Evolutionary conservation across 2,888 invertebrate genomes (phyloP).

Genomic region (Caenorhabditis sp.): DNA sequence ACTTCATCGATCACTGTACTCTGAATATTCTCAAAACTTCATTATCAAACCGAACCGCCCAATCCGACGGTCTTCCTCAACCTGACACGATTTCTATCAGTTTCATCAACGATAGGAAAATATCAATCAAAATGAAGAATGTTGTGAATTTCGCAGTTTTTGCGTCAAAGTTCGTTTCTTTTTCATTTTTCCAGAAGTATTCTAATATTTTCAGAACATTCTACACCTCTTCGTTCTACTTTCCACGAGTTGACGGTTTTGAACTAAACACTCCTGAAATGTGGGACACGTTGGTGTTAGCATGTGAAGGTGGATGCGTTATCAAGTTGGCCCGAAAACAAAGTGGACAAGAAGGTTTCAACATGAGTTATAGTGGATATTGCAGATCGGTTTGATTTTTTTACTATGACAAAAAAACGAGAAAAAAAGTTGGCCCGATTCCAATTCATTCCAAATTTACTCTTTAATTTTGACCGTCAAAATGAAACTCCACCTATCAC

Average conservation of each 20-base stretch:
- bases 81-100: neutral
- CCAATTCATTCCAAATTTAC: too few species aligned
- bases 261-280: neutral
- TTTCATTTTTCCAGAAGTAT: too few species aligned
- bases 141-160: neutral
- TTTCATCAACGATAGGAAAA: neutral
- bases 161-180: neutral
- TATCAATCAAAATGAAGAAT: neutral
- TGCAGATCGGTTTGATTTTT: neutral
- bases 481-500: too few species aligned
- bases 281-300: neutral
- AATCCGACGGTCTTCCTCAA: neutral
- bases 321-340: neutral
- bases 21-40: neutral
- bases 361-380: neutral
- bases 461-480: too few species aligned
- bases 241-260: neutral
- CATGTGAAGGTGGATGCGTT: neutral
- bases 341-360: neutral
- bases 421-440: too few species aligned
- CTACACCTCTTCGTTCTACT: neutral
- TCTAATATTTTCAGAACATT: neutral
- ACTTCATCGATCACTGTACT: neutral
- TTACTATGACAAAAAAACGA: too few species aligned
- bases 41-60: too few species aligned